Conservation (phyloP, 2,797 vertebrate species). For the Hydrocynus forskahlii region DNA sequence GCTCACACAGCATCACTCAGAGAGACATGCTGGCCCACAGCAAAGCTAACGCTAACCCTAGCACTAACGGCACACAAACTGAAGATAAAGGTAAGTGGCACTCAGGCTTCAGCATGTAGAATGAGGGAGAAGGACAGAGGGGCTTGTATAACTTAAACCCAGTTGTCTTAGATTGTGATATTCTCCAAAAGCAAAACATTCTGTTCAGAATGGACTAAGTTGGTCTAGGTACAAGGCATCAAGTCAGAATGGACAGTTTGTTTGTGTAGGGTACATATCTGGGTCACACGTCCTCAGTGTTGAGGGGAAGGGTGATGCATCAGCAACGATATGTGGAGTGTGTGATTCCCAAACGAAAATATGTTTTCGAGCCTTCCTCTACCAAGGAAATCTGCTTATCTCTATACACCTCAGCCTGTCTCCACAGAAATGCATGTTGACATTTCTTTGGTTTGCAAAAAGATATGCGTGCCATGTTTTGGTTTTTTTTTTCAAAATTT, state of each 20-base stretch:
- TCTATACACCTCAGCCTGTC: neutral
- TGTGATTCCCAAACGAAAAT: neutral
- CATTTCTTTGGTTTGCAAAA: too few species aligned
- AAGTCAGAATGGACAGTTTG: neutral
- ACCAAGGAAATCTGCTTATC: neutral
- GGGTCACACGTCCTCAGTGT: neutral
- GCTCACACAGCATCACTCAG: slow-evolving; percentile 59
- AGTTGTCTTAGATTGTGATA: neutral
- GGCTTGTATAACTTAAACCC: neutral
- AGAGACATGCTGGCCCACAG: slow-evolving; percentile 77
- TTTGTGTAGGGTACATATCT: neutral
- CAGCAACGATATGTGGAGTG: neutral
- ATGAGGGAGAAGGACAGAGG: neutral
- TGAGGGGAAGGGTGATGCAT: neutral
- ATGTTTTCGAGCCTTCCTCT: neutral
- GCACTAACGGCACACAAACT: slow-evolving; percentile 69
- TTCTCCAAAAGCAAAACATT: neutral
- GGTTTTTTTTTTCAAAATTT: too few species aligned
- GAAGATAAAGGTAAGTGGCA: slow-evolving; percentile 80
- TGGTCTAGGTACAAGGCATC: neutral
- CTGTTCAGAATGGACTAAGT: neutral
- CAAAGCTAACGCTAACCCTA: slow-evolving; percentile 62
- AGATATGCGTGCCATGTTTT: too few species aligned
- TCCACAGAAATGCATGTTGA: too few species aligned
- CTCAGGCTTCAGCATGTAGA: neutral